Base-by-base conservation (phyloP, 2,113 vertebrate species). In the Elanus axillaris region DNA sequence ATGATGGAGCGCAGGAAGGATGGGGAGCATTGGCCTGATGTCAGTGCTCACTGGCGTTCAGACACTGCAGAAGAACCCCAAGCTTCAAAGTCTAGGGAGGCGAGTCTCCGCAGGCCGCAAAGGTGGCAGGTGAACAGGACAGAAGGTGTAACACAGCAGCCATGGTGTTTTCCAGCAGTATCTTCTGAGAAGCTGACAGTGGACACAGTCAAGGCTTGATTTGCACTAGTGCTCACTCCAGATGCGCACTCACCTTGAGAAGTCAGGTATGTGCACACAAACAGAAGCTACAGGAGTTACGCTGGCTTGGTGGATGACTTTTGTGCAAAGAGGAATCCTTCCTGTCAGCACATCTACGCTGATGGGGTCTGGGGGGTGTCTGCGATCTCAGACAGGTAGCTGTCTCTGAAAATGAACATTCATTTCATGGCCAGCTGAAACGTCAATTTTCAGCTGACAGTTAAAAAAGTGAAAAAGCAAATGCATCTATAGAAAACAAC, bases 1-100 rank as follows among this genome's bases (percentile, higher is more conserved):
- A 16, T 0, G 3, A 27, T 56, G 52, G 13, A 67, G 32, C 16
- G 29, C 0, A 0, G 34, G 25, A 76, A 86, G 32, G 64, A 82
- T 62, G 36, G 29, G 52, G 11, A 62, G 6, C 47, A 19, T 38
- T 31, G 11, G 29, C 17, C 25, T 0, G 1, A 9, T 68, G 36
- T n/a, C 27, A 26, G 36, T 2, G 2, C 29, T 63, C 20, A 8
- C 8, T 31, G 23, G 3, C 2, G 10, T 60, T 72, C 1, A 3
- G 40, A 71, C 11, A 17, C 11, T 56, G 52, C 69, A 67, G 59
- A 59, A 86, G 45, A 82, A 56, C 13, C 25, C 36, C 48, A 55
- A 43, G 31, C 53, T 29, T 76, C 18, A 20, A 55, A 55, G 40
- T 38, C 55, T 45, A 25, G 32, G 36, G 10, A 81, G 47, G 7